phyloP scores from a whole-genome alignment of 2,797 vertebrate genomes.

The Myioborus miniatus region DNA sequence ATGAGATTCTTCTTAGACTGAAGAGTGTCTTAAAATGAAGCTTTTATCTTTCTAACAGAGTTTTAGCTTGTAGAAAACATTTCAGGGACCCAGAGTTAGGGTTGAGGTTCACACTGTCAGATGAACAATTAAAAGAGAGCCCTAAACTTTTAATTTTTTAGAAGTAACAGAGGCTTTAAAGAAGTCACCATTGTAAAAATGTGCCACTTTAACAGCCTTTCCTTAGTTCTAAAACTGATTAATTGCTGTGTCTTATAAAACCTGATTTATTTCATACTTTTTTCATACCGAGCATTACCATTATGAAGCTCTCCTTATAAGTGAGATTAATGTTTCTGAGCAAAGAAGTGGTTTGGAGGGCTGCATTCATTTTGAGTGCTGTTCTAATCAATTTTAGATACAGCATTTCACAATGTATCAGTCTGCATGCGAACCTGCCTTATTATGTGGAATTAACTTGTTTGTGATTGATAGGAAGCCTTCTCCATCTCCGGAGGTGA shows the following conservation, averaged over 20 bases:
- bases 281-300: conserved; percentile 78
- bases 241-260: conserved; percentile 80
- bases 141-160: not conserved
- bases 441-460: conserved; percentile 85
- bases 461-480: conserved; percentile 83
- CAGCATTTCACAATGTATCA: conserved; percentile 79
- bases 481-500: conserved; percentile 76
- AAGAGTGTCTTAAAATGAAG: not conserved
- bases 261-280: conserved; percentile 82
- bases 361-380: conserved; percentile 82
- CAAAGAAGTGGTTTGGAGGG: conserved; percentile 80
- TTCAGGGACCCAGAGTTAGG: not conserved
- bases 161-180: conserved; percentile 23
- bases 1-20: fast-evolving
- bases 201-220: conserved; percentile 22
- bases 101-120: not conserved
- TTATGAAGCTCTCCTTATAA: conserved; percentile 80
- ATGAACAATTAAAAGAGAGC: not conserved
- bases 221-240: conserved; percentile 74
- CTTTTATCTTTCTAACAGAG: not conserved
- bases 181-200: not conserved
- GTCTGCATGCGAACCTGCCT: conserved; percentile 79
- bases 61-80: not conserved
- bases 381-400: conserved; percentile 83
- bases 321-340: conserved; percentile 82